Evolutionary conservation across 2,888 invertebrate genomes (phyloP), one percentile per base, ranked within the genome.

Genomic region (Watsonalla binaria): DNA sequence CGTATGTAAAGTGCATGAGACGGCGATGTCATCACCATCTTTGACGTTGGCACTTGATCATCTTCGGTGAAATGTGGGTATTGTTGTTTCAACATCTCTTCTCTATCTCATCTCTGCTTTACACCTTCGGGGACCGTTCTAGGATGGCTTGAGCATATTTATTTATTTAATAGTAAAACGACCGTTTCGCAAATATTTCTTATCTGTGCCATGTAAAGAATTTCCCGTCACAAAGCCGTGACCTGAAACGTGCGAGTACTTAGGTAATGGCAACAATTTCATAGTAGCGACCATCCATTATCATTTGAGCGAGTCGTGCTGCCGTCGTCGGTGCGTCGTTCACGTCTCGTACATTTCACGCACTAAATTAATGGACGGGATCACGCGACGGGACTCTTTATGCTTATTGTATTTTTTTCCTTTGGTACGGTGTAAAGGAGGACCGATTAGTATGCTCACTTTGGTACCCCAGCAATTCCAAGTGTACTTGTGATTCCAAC

Each of bases 301-400:
- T 81, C 74, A 77, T 74, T 78, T 67, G 76, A 73, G 68, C 65
- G 68, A 74, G 68, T 70, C 74, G 76, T 62, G 66, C 62, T 66
- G 73, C 60, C 72, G 72, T 74, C 73, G 74, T 63, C 68, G 65
- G 71, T 65, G 69, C 65, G 66, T 67, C 72, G 74, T 69, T 70
- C 64, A 62, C 74, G 70, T 77, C 77, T 72, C 70, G 73, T 74
- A 84, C 84, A 80, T 84, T 86, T 85, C 82, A 87, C 85, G 84
- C 84, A 82, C 79, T 71, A 83, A 84, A 85, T 86, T 86, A 86
- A 87, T 86, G 84, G 78, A 65, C 54, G 63, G 63, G 67, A 78
- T 79, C 86, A 86, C 86, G 85, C 87, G 65, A 86, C 72, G 69
- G 64, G 24, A 24, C 70, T 74, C 14, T 37, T 35, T 48, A 37